phyloP scores from a whole-genome alignment of 2,888 invertebrate species.

The Sarcophaga caerulescens region DNA sequence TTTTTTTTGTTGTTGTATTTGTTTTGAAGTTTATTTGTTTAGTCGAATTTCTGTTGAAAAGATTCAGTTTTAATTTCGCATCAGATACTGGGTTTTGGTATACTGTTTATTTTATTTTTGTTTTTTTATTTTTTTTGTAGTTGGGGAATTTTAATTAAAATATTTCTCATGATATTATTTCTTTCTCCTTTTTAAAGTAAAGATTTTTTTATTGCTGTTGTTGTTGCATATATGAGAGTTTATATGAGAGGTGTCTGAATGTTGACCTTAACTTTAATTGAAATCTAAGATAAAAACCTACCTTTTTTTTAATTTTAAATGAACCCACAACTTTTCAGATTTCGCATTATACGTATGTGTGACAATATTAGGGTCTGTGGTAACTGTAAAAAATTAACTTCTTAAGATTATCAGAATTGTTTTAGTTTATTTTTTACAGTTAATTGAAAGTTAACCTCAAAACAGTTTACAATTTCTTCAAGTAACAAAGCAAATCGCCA shows the following conservation, averaged over 20 bases:
- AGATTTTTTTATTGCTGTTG: constrained; percentile 1
- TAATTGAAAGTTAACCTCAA: too few relatives aligned
- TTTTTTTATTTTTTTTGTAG: constrained; percentile 38
- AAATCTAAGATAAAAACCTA: constrained; percentile 65
- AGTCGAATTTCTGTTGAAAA: constrained; percentile 60
- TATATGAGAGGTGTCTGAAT: constrained; percentile 65
- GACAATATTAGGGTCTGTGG: not conserved
- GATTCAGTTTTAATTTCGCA: constrained; percentile 47
- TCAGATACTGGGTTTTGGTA: constrained; percentile 59
- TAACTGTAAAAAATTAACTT: too few relatives aligned
- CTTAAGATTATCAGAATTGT: not conserved
- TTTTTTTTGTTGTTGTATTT: constrained; percentile 17
- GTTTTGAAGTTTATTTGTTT: constrained; percentile 51
- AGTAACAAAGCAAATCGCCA: too few relatives aligned
- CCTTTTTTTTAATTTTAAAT: constrained; percentile 33
- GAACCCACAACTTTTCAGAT: constrained; percentile 23
- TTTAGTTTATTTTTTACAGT: not conserved
- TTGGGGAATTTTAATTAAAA: constrained; percentile 72
- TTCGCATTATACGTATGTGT: constrained; percentile 7
- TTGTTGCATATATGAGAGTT: constrained; percentile 28
- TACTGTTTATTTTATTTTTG: constrained; percentile 52
- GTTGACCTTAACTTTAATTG: constrained; percentile 67
- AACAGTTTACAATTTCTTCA: too few relatives aligned
- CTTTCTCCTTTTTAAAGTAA: constrained; percentile 24
- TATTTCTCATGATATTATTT: constrained; percentile 70